These are phyloP conservation scores for Meiosimyza platycephala DNA, from an alignment of 2,888 invertebrate genomes.

Conservation along the genomic window DNA sequence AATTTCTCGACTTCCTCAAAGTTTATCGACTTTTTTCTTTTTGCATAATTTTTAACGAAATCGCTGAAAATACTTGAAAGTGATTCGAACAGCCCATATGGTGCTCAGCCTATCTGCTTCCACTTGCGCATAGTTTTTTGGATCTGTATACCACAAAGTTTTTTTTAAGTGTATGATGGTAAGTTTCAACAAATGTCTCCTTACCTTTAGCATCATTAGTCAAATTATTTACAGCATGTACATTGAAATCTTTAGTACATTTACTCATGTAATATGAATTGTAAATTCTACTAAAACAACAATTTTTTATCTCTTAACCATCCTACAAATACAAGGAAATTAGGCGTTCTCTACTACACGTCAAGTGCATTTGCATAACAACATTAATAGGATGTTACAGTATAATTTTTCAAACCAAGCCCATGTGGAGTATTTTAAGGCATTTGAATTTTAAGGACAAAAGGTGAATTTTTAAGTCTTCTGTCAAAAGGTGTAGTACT, in stretches of 20 bases:
- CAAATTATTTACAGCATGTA: background rate
- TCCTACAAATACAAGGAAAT: background rate
- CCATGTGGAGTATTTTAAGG: background rate
- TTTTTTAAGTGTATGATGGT: too few relatives aligned
- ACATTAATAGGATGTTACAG: conserved; percentile 9
- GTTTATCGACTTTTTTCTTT: too few relatives aligned
- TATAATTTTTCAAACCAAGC: conserved; percentile 3
- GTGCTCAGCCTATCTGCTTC: too few relatives aligned
- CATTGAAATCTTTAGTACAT: conserved; percentile 11
- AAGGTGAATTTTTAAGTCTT: conserved; percentile 28
- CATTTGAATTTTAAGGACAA: background rate
- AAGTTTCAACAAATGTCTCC: background rate
- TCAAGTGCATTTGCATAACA: conserved; percentile 29
- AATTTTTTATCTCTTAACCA: background rate
- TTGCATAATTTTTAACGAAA: too few relatives aligned
- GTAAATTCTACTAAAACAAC: conserved; percentile 16
- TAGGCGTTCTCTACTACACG: background rate
- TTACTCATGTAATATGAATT: conserved; percentile 24
- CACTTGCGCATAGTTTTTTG: too few relatives aligned
- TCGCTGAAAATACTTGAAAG: too few relatives aligned
- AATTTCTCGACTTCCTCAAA: too few relatives aligned
- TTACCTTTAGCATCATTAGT: conserved; percentile 3
- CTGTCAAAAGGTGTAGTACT: conserved; percentile 19
- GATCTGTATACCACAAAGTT: too few relatives aligned
- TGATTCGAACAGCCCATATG: too few relatives aligned